Conservation (phyloP, 2,113 vertebrate genomes). For the Eidolon helvum region DNA sequence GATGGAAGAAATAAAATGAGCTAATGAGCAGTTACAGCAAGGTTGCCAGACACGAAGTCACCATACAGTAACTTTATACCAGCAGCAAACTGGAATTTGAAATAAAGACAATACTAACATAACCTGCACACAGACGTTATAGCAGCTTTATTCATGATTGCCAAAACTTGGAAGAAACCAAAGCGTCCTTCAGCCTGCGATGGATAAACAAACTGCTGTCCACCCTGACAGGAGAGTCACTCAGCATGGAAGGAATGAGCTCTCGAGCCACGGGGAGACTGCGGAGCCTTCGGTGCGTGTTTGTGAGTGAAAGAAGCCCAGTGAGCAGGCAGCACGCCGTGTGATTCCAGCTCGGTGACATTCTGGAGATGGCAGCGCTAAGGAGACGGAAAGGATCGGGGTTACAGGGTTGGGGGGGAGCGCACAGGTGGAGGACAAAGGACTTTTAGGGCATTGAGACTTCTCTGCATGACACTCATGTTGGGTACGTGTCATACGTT, state of each 20-base stretch:
- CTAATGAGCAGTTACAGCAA: background rate
- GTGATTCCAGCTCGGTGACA: fast-evolving
- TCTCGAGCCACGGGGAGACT: fast-evolving
- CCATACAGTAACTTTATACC: background rate
- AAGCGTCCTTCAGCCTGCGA: background rate
- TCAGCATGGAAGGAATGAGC: background rate
- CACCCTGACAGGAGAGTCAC: background rate
- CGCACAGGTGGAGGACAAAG: fast-evolving
- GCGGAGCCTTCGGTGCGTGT: fast-evolving
- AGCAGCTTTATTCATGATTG: background rate
- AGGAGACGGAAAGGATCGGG: too few species aligned
- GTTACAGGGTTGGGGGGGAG: background rate
- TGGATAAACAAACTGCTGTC: background rate
- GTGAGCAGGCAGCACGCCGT: background rate
- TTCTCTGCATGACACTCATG: fast-evolving
- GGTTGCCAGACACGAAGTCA: background rate
- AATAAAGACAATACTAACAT: background rate
- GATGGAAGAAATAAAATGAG: background rate
- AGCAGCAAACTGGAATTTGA: background rate
- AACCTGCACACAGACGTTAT: too few species aligned
- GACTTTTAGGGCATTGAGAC: fast-evolving
- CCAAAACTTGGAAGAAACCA: background rate
- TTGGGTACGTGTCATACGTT: fast-evolving
- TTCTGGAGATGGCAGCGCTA: background rate
- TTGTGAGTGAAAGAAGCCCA: background rate